phyloP scores from a whole-genome alignment of 2,888 invertebrate species.

The Cantharis lateralis region DNA sequence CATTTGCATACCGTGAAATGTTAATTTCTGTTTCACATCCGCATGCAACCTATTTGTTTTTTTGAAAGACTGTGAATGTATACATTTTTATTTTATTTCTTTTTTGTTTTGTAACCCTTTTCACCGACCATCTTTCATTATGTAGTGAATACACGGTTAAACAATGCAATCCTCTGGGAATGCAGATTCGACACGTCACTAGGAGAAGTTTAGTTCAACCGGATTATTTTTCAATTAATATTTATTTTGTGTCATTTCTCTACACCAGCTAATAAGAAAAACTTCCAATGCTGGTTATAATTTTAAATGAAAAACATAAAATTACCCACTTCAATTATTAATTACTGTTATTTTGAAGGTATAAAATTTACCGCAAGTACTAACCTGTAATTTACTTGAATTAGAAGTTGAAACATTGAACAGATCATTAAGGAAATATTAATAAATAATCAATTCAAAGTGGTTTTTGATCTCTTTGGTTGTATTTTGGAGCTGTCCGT shows the following conservation, averaged over 20 bases:
- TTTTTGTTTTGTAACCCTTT: slow-evolving; percentile 38
- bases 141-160: slow-evolving; percentile 39
- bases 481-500: neutral
- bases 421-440: neutral
- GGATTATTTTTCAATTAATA: neutral
- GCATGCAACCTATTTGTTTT: slow-evolving; percentile 42
- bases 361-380: neutral
- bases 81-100: slow-evolving; percentile 43
- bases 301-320: neutral
- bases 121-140: slow-evolving; percentile 44
- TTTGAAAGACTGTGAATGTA: slow-evolving; percentile 34
- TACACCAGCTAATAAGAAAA: neutral
- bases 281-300: neutral
- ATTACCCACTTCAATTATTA: neutral
- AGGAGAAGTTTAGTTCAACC: slow-evolving; percentile 11
- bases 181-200: slow-evolving; percentile 26
- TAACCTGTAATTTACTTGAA: neutral
- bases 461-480: neutral
- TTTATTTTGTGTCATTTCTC: neutral
- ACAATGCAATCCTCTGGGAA: slow-evolving; percentile 37
- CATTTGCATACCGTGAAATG: slow-evolving; percentile 48
- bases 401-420: neutral
- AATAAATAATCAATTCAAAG: neutral
- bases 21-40: slow-evolving; percentile 46
- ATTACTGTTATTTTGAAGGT: neutral